Evolutionary conservation across 2,113 vertebrate species (phyloP).

Genomic region (Apeltes quadracus): DNA sequence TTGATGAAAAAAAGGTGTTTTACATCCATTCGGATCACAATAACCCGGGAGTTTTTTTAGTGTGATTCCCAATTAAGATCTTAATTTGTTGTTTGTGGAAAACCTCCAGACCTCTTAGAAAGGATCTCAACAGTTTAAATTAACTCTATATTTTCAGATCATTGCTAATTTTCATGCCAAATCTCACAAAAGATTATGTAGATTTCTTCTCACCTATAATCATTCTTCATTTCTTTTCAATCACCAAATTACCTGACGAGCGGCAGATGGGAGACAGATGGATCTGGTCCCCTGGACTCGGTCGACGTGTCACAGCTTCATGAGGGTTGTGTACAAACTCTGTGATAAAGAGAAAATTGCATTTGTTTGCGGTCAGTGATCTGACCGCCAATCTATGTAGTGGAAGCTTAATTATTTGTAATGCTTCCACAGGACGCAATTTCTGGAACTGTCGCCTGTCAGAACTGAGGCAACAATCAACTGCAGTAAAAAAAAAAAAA

Average conservation of each 20-base stretch:
- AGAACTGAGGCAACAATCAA: no score
- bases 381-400: constrained; percentile 31
- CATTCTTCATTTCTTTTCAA: neutral
- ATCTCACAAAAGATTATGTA: neutral
- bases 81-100: neutral
- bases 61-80: neutral
- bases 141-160: constrained; percentile 18
- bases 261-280: constrained; percentile 64
- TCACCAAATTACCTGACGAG: constrained; percentile 50
- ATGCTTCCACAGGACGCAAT: neutral
- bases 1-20: neutral
- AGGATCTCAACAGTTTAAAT: constrained; percentile 7
- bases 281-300: constrained; percentile 48
- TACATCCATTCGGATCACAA: neutral
- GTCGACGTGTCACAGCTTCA: constrained; percentile 37
- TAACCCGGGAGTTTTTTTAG: neutral
- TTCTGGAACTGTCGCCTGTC: no score
- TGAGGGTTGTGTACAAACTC: constrained; percentile 42
- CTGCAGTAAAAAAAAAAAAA: no score
- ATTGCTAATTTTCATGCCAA: constrained; percentile 3
- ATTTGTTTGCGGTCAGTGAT: constrained; percentile 40
- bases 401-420: constrained; percentile 14
- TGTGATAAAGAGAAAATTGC: constrained; percentile 21
- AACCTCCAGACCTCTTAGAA: constrained; percentile 1
- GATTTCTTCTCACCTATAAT: neutral